Percentiles rank a stretch among this genome's conserved stretches.
These are phyloP conservation scores for Apteryx mantelli DNA, from an alignment of 2,113 vertebrate genomes.

Conservation along the genomic window DNA sequence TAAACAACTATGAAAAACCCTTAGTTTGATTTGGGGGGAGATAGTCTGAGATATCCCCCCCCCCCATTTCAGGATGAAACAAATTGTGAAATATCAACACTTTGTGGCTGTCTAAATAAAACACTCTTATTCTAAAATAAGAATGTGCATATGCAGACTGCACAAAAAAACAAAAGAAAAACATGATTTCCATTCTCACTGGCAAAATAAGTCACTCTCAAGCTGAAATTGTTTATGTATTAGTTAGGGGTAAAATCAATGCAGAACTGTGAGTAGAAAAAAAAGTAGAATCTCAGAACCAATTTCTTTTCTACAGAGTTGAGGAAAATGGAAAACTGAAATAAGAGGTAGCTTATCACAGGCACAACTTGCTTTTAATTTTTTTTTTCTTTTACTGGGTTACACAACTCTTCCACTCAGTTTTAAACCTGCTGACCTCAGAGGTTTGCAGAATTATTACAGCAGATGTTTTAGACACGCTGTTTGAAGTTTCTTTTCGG, in stretches of 20 bases:
- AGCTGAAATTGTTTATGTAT: neutral
- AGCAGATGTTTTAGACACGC: neutral
- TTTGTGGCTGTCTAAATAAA: conserved; percentile 14
- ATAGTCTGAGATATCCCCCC: neutral
- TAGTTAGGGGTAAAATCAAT: conserved; percentile 23
- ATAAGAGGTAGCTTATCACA: neutral
- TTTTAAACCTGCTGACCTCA: neutral
- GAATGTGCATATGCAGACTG: neutral
- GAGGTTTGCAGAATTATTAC: neutral
- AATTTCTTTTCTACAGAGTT: neutral
- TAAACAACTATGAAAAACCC: neutral
- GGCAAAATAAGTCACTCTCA: neutral
- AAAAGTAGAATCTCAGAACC: neutral
- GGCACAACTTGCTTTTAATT: neutral
- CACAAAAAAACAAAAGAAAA: neutral
- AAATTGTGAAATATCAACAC: neutral
- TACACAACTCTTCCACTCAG: neutral
- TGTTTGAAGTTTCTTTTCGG: neutral
- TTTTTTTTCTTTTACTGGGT: neutral
- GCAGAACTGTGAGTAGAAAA: neutral
- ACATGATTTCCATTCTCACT: neutral
- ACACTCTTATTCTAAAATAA: neutral
- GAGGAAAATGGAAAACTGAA: neutral
- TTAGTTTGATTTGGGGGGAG: neutral
- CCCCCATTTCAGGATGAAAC: neutral